These are phyloP conservation scores for Sylvicapra grimmia DNA, from an alignment of 2,113 vertebrate species.

Conservation along the genomic window DNA sequence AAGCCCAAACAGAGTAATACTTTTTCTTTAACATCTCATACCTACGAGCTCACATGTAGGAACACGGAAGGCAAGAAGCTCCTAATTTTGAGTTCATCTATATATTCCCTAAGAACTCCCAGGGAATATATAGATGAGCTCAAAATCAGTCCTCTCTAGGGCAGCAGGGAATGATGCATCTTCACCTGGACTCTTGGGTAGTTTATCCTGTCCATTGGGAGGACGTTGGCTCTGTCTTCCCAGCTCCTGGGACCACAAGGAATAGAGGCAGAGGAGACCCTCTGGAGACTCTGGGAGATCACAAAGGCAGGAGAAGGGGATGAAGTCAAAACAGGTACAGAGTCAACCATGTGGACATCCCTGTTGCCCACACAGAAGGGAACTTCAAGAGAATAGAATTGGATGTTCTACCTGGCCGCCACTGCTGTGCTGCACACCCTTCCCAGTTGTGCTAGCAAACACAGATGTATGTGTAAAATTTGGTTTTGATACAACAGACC, in stretches of 20 bases:
- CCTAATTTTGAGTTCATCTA: not conserved
- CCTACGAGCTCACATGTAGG: not conserved
- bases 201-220: not conserved
- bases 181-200: fast-evolving
- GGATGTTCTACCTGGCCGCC: not conserved
- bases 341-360: not conserved
- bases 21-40: not conserved
- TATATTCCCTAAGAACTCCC: not conserved
- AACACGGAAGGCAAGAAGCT: not conserved
- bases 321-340: not conserved
- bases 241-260: not conserved
- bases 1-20: not conserved
- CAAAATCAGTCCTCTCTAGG: not conserved
- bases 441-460: not conserved
- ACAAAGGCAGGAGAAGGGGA: not conserved
- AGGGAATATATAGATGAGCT: not conserved
- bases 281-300: not conserved
- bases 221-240: not conserved
- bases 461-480: not conserved
- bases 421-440: too few relatives aligned
- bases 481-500: fast-evolving
- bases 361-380: not conserved
- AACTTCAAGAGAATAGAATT: not conserved
- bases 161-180: not conserved
- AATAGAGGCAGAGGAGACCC: not conserved